phyloP scores from a whole-genome alignment of 2,888 invertebrate species.

The Apodemia zela region DNA sequence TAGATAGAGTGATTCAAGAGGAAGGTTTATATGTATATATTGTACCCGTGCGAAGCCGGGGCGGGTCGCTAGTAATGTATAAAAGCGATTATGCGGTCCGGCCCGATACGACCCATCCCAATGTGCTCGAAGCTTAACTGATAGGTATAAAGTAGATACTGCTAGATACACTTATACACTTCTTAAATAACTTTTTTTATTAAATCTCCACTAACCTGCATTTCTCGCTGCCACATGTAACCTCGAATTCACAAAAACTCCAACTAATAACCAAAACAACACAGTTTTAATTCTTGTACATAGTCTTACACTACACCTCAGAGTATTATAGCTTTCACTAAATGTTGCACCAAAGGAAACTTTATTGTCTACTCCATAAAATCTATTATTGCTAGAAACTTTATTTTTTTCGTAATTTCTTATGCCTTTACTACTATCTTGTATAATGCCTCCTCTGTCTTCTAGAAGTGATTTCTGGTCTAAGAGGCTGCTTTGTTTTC shows the following conservation, averaged over 20 bases:
- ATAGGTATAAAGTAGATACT: too few species aligned
- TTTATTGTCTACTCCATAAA: slow-evolving; percentile 49
- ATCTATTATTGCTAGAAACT: slow-evolving; percentile 52
- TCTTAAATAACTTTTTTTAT: background rate
- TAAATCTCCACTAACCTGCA: slow-evolving; percentile 59
- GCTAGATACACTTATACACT: too few species aligned
- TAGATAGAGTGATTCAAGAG: too few species aligned
- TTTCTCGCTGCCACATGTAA: slow-evolving; percentile 60
- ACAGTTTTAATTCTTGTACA: slow-evolving; percentile 69
- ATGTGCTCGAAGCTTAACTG: too few species aligned
- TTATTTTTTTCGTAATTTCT: slow-evolving; percentile 40
- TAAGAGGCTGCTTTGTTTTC: slow-evolving; percentile 56
- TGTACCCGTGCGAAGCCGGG: too few species aligned
- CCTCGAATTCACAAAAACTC: slow-evolving; percentile 52
- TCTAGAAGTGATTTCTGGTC: slow-evolving; percentile 69
- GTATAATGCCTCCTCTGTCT: slow-evolving; percentile 63
- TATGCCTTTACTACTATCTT: slow-evolving; percentile 34
- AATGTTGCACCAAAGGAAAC: slow-evolving; percentile 44
- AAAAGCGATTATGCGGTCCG: too few species aligned
- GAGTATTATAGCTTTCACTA: slow-evolving; percentile 41
- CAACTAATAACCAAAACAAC: slow-evolving; percentile 61
- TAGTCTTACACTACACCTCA: slow-evolving; percentile 51
- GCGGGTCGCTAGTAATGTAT: too few species aligned
- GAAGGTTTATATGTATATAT: too few species aligned
- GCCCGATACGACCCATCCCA: too few species aligned